Evolutionary conservation across 2,888 invertebrate genomes (phyloP), one percentile per base, ranked within the genome.

Genomic region (Muscina levida): DNA sequence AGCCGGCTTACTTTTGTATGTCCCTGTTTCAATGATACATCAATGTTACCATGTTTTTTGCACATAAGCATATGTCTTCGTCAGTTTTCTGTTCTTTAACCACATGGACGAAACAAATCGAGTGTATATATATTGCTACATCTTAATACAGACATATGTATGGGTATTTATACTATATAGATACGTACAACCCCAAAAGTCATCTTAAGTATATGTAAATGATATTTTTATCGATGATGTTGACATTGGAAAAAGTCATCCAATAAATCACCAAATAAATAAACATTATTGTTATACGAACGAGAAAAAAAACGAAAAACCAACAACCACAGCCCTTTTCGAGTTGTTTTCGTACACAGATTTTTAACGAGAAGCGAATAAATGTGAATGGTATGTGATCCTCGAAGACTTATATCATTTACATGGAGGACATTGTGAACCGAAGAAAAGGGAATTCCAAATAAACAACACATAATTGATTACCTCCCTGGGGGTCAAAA

Each of bases 401-500:
- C 24, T n/a, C 26, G 39, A 26, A 57, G 24, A 31, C 65, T 15
- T 51, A 15, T 19, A 15, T 19, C 46, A 67, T 17, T 59, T 73
- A 65, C 71, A 70, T 70, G 17, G 26, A 65, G 68, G 70, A 46
- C 53, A 70, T 66, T 73, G 10, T 2, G 24, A 31, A 66, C 22
- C 17, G 31, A 44, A 26, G 17, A 70, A 51, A 44, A 74, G 24
- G 56, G 46, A 57, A 74, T 26, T 44, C 39, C 19, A 72, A 77
- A 74, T 67, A 82, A 77, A 79, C 53, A 76, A 72, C 66, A 76
- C 53, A 65, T 74, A 79, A 79, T 79, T 79, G 77, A 82, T 73
- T 75, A 67, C 65, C 56, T 73, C 65, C 62, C 79, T 26, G 8
- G 73, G 77, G 77, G 72, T 59, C 68, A 74, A 62, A 42, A 51